These are phyloP conservation scores for Peromyscus melanophrys DNA, from an alignment of 2,797 vertebrate genomes.

Conservation along the genomic window DNA sequence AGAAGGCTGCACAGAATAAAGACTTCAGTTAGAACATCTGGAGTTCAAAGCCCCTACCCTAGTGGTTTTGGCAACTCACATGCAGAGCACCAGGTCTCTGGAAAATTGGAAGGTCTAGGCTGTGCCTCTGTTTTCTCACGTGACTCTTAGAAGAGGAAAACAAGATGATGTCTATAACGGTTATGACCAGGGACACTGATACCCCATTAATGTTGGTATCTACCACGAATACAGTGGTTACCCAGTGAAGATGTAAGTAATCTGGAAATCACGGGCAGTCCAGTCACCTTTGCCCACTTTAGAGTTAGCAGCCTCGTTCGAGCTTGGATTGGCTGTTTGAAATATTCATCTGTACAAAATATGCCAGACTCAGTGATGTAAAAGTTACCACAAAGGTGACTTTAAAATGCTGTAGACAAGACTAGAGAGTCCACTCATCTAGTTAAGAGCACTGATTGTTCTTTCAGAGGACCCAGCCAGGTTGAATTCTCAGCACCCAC, in stretches of 20 bases:
- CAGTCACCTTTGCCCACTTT: neutral
- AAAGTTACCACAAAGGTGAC: neutral
- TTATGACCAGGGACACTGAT: too few relatives aligned
- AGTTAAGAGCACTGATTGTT: neutral
- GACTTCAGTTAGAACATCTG: neutral
- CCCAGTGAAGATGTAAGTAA: rapidly evolving
- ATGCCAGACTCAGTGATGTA: neutral
- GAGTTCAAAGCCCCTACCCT: neutral
- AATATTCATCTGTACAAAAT: neutral
- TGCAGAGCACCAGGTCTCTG: neutral
- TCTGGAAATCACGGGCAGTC: rapidly evolving
- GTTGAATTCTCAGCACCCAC: neutral
- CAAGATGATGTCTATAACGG: neutral
- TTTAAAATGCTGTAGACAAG: neutral
- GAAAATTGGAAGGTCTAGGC: neutral
- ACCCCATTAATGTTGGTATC: too few relatives aligned
- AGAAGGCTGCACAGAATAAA: neutral
- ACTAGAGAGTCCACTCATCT: too few relatives aligned
- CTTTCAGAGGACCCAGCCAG: neutral
- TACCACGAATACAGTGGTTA: neutral
- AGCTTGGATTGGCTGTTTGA: neutral
- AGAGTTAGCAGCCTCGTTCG: neutral
- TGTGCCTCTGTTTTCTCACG: neutral
- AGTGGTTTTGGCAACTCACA: neutral
- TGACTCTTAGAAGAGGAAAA: neutral